Conservation (phyloP, 2,113 vertebrate genomes). For the Salvelinus namaycush region DNA sequence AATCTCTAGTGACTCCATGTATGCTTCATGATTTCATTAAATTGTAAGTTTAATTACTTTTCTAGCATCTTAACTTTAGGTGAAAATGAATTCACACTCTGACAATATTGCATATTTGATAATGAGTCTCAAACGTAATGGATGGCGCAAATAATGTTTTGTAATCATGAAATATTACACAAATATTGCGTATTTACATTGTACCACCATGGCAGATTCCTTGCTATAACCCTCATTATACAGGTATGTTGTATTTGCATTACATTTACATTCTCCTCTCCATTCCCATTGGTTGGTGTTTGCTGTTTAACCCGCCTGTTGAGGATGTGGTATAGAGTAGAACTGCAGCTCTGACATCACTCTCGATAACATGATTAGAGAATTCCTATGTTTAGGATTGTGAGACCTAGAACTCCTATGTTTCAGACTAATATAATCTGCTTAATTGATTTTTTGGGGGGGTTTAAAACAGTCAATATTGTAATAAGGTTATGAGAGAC, state of each 20-base stretch:
- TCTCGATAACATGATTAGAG: constrained; percentile 1
- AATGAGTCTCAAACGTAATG: constrained; percentile 60
- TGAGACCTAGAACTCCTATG: not conserved
- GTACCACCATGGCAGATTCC: constrained; percentile 10
- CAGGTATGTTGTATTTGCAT: not conserved
- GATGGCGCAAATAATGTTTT: constrained; percentile 55
- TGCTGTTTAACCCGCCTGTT: not conserved
- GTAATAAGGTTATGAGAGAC: constrained; percentile 51
- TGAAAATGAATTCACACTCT: constrained; percentile 59
- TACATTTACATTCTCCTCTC: not conserved
- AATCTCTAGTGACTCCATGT: constrained; percentile 64
- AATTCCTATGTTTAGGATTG: not conserved
- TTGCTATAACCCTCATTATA: too few relatives aligned
- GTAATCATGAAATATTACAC: constrained; percentile 55
- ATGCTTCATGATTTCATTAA: constrained; percentile 70
- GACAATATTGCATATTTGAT: constrained; percentile 44
- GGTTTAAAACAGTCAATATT: constrained; percentile 48
- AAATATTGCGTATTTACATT: constrained; percentile 1
- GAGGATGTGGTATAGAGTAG: not conserved
- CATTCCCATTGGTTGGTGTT: not conserved
- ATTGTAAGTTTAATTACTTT: constrained; percentile 70
- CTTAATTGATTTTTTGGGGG: constrained; percentile 9
- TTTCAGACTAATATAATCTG: constrained; percentile 33
- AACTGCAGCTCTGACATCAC: not conserved
- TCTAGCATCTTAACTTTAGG: constrained; percentile 59